Base-by-base conservation (phyloP, 1,140 invertebrate genomes). In the Chironomus tepperi region DNA sequence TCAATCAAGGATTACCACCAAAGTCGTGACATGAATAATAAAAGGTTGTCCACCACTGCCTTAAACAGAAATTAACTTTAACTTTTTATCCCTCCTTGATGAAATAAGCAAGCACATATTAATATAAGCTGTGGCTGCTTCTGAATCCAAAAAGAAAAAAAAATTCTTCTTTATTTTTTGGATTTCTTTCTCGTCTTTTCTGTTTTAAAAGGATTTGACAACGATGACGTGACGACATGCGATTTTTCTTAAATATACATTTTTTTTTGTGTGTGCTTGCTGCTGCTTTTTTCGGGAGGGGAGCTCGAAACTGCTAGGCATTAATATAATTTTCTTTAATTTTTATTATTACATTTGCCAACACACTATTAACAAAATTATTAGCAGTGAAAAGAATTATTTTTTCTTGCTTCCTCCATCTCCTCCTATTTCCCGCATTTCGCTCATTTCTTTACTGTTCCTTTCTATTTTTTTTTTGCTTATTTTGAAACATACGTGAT, bases 331-430 rank as follows among this genome's bases (percentile, higher is more conserved):
- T 70, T 70, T 70, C 65, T 70, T 21, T 70, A 70, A 70, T 70
- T 70, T 70, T 70, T 70, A 70, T 70, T 70, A 70, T 70, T 70
- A 70, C 65, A 70, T 70, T 70, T 70, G 65, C 65, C 65, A 70
- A 70, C 65, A 70, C 65, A 70, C 65, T 21, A 70, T 70, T 70
- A 70, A 70, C 65, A 19, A 21, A 70, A 70, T 70, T 70, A 70
- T 70, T 70, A 70, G 65, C 65, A 21, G 65, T 16, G 19, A 9
- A 70, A 70, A 70, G 16, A 70, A 70, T 9, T 16, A 21, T 18
- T 7, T 70, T 16, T 18, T 16, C 47, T 57, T n/a, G 47, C 47
- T 57, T 57, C 47, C 47, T 10, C 2, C 47, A n/a, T 12, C 47
- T 10, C 9, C 47, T 10, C 9, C 47, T 57, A 57, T 7, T 57